Evolutionary conservation across 2,113 vertebrate genomes (phyloP), one percentile per base, ranked within the genome.

Genomic region (Mirounga angustirostris): DNA sequence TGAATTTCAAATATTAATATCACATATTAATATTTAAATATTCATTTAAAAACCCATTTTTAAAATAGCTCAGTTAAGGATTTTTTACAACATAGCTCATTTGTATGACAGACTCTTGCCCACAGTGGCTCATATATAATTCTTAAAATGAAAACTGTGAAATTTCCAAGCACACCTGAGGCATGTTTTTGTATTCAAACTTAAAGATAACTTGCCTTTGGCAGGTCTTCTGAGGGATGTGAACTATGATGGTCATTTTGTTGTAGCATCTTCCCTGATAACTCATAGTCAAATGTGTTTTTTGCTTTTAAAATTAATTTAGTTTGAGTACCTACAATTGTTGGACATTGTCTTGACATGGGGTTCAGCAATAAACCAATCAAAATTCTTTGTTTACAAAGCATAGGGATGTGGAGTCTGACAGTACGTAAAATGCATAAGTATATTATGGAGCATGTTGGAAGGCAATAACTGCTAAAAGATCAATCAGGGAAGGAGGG

Each of bases 21-120:
- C 18, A 16, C 7, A 21, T 71, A 95, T 98, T 88, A 98, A 98
- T 97, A 96, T 98, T 98, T 98, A 97, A 98, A 89, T 61, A 97
- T 94, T 98, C 90, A 97, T 97, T 97, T 95, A 73, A 97, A 97
- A 98, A 59, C 14, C 56, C 76, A 85, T 95, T 97, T 98, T 96
- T 91, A 89, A 95, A 97, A 91, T 74, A 87, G 80, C 89, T 90
- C 95, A 74, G 82, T 94, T 90, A 67, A 9, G 36, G 83, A 12
- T 30, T 97, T 90, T 93, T 94, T 85, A 95, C 82, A 80, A 28
- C 7, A 19, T n/a, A 12, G n/a, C 89, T 96, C 96, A 73, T 93
- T 71, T 96, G 91, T 89, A 78, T 95, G 92, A 80, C 58, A 92
- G 86, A 86, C 80, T 58, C 1, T 69, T 46, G 58, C 80, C 87